Conservation (phyloP, 1,140 invertebrate genomes). For the Harpegnathos saltator region DNA sequence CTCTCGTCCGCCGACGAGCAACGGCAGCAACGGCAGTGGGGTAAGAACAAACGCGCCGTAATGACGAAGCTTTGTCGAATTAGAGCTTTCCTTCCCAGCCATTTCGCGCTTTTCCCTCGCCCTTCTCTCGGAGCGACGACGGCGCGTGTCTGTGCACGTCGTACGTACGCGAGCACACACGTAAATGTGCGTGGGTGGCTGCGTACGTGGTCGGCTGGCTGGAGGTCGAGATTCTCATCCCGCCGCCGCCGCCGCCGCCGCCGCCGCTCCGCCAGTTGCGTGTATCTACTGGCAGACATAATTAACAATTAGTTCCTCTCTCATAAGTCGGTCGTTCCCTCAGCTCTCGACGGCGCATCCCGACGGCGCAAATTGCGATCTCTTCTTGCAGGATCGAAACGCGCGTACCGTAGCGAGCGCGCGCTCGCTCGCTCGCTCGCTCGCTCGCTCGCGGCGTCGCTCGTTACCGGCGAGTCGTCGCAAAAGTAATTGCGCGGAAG, state of each 20-base stretch:
- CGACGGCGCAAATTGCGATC: conserved; percentile 45
- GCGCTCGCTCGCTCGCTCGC: no score
- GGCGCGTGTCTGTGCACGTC: not conserved
- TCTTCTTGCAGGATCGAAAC: not conserved
- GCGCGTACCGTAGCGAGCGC: not conserved
- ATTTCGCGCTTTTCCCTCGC: conserved; percentile 42
- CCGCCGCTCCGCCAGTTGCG: not conserved
- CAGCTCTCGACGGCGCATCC: no score
- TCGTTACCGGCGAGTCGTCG: not conserved
- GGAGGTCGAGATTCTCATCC: conserved; percentile 7
- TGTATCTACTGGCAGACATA: conserved; percentile 48
- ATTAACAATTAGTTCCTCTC: conserved; percentile 67
- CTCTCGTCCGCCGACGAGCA: not conserved
- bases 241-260: not conserved
- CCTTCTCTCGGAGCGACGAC: not conserved
- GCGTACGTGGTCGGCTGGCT: no score
- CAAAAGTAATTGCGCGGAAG: no score
- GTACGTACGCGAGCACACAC: no score
- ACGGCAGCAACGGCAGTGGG: not conserved
- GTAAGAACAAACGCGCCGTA: conserved; percentile 49
- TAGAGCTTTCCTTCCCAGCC: conserved; percentile 38
- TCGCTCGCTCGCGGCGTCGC: not conserved
- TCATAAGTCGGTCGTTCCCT: conserved; percentile 45
- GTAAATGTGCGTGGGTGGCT: not conserved
- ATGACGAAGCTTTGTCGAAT: conserved; percentile 56